Evolutionary conservation across 2,888 invertebrate genomes (phyloP), one percentile per base, ranked within the genome.

Genomic region (Hesperia comma): DNA sequence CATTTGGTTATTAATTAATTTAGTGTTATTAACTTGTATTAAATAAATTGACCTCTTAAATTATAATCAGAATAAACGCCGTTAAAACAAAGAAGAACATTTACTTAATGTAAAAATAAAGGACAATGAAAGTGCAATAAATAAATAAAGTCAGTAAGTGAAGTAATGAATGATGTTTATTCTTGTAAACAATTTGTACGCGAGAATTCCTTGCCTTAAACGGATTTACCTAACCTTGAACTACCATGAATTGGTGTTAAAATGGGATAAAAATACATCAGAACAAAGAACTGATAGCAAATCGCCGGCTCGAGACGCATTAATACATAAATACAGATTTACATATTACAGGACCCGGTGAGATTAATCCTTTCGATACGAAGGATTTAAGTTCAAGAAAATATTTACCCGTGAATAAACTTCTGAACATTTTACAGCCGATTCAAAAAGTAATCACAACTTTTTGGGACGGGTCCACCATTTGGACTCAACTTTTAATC

Each of bases 241-340:
- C 73, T 69, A 64, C 64, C 6, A 49, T 21, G 40, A 33, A 63
- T 57, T 57, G 51, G 53, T 66, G 46, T 57, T 60, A 68, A 72
- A 73, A 72, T 67, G 68, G 68, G 55, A 73, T 49, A 73, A 75
- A 74, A 74, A 69, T 70, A 69, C 71, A 70, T 68, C 67, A 68
- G 69, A 73, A 75, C 75, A 75, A 86, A 83, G 82, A 74, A 72
- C 43, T 71, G 84, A 86, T 86, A 82, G 78, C 76, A 74, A 75
- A 88, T 85, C 88, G 78, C 74, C 77, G 72, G 64, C 70, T 72
- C 69, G 72, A 70, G 76, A 73, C 74, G 79, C 80, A 82, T 84
- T 84, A 82, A 87, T 85, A 86, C 84, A 82, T 74, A 81, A 81
- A 82, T 80, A 81, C 78, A 74, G 78, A 86, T 89, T 89, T 84